Percentiles rank a stretch among this genome's conserved stretches.
Conservation (phyloP, 2,797 vertebrate species). For the Cuculus canorus region DNA sequence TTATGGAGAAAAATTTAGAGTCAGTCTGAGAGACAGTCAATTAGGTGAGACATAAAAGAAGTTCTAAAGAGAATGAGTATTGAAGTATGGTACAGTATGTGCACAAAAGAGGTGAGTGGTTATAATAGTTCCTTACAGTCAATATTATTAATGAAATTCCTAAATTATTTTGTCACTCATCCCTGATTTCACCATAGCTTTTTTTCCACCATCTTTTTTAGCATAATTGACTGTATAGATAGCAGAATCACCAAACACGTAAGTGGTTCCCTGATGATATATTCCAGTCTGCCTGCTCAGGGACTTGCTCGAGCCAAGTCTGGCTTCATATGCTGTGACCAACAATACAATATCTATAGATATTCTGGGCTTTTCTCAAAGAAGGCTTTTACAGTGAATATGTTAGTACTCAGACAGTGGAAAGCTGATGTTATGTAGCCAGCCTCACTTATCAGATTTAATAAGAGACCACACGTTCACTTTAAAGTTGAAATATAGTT, state of each 20-base stretch:
- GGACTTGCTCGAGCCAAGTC: background rate
- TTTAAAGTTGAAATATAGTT: background rate
- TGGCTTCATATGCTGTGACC: background rate
- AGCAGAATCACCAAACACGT: background rate
- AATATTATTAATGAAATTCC: background rate
- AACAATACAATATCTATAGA: background rate
- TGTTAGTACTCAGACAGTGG: background rate
- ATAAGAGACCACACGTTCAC: background rate
- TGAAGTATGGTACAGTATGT: background rate
- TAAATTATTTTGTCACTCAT: background rate
- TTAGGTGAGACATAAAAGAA: background rate
- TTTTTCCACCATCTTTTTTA: background rate
- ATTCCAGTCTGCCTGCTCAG: background rate
- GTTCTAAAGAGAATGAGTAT: background rate
- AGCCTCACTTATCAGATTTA: background rate
- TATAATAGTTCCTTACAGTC: background rate
- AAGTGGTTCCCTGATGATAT: background rate
- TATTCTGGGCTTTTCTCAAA: background rate
- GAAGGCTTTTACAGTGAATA: background rate
- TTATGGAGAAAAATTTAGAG: background rate
- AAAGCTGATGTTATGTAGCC: background rate
- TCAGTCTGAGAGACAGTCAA: background rate
- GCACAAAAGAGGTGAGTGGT: background rate
- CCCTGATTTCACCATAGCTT: background rate
- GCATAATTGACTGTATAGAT: background rate